Conservation (phyloP, 2,888 invertebrate species). For the Furcula furcula region DNA sequence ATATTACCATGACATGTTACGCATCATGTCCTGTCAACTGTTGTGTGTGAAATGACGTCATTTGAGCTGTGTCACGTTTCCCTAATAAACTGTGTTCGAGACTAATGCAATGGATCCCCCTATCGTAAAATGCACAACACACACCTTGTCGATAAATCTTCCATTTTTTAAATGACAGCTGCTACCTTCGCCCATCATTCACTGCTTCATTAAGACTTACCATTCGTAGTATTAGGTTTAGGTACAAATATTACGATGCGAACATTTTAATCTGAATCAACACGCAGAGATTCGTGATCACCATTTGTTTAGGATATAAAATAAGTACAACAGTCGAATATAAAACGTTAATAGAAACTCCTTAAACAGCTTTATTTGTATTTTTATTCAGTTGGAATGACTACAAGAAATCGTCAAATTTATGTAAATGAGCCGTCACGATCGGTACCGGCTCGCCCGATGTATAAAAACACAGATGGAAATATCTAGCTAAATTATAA, state of each 20-base stretch:
- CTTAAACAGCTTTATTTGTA: slow-evolving; percentile 20
- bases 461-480: neutral
- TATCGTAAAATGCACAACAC: slow-evolving; percentile 32
- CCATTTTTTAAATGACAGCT: slow-evolving; percentile 31
- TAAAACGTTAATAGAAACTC: slow-evolving; percentile 23
- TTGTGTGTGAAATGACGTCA: slow-evolving; percentile 17
- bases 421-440: slow-evolving; percentile 21
- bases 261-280: slow-evolving; percentile 23
- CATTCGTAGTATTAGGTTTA: slow-evolving; percentile 12
- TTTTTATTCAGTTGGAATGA: slow-evolving; percentile 23
- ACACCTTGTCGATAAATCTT: slow-evolving; percentile 31
- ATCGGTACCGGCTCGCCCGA: slow-evolving; percentile 1
- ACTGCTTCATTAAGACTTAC: slow-evolving; percentile 15
- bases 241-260: slow-evolving; percentile 11
- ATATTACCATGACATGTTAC: too few relatives aligned
- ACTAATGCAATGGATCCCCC: slow-evolving; percentile 35
- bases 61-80: slow-evolving; percentile 36
- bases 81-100: slow-evolving; percentile 32
- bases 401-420: slow-evolving; percentile 25
- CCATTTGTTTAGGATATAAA: slow-evolving; percentile 23
- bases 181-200: slow-evolving; percentile 21
- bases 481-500: neutral
- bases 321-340: slow-evolving; percentile 17
- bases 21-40: slow-evolving; percentile 13
- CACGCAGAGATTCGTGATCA: slow-evolving; percentile 18